Conservation (phyloP, 1,140 invertebrate genomes). For the Diabrotica undecimpunctata region DNA sequence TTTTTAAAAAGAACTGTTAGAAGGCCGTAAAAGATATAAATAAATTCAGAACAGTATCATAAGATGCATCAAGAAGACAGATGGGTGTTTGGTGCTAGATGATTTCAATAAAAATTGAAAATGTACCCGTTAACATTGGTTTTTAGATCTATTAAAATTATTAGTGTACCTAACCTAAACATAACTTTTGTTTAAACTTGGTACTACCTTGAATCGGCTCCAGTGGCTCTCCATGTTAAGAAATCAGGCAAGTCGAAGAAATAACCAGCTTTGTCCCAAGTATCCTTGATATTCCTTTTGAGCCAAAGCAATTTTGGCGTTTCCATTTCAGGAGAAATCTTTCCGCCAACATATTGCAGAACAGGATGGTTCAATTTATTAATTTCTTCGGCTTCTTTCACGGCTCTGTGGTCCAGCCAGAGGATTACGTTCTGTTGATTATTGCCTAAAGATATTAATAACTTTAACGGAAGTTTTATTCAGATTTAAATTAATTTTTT, state of each 20-base stretch:
- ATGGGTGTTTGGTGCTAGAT: no score
- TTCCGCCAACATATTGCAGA: slow-evolving; percentile 84
- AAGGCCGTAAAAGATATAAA: no score
- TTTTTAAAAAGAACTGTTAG: no score
- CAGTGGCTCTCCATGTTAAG: slow-evolving; percentile 88
- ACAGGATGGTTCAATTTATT: slow-evolving; percentile 74
- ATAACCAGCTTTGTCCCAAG: slow-evolving; percentile 65
- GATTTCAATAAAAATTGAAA: no score
- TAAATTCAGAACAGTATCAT: no score
- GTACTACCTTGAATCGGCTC: slow-evolving; percentile 61
- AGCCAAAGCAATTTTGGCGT: slow-evolving; percentile 94
- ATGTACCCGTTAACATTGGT: no score
- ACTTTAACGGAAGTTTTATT: background rate
- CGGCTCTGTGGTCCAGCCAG: slow-evolving; percentile 96
- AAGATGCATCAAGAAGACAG: no score
- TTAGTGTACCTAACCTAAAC: no score
- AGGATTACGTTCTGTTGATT: slow-evolving; percentile 83
- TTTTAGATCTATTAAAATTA: no score
- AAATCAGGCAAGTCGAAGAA: slow-evolving; percentile 95
- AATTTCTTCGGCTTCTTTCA: slow-evolving; percentile 75
- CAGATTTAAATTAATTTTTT: no score
- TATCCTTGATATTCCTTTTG: slow-evolving; percentile 70
- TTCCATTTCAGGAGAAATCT: slow-evolving; percentile 93
- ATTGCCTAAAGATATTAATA: slow-evolving; percentile 49
- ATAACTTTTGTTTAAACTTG: background rate